Base-by-base conservation (phyloP, 2,113 vertebrate species). In the Macaca mulatta region DNA sequence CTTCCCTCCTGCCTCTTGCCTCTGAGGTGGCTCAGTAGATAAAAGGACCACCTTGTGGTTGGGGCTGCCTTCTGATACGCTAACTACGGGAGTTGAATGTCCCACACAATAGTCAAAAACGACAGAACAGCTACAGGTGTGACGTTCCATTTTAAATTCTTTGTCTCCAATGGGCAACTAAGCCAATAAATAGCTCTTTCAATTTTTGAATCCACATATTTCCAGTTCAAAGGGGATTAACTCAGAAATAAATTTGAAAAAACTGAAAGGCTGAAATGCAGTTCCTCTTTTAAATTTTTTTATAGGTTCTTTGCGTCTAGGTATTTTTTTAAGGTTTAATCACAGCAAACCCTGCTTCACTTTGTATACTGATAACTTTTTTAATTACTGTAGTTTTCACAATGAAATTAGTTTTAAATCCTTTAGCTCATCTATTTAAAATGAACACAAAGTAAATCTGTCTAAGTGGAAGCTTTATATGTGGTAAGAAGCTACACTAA, bases 221-320 rank as follows among this genome's bases (percentile, higher is more conserved):
- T 96, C 89, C 35, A 93, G 83, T 72, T 97, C 94, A 96, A 6
- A 96, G 55, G 13, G 14, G 77, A 95, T 95, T 93, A 96, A 93
- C 48, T 79, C 78, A 77, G 96, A 97, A 94, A 88, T 52, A 93
- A 84, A 97, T 72, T 40, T 89, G 55, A 96, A 86, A 87, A 85
- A 86, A 92, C 11, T 20, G 40, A 67, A 89, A 96, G 38, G 38
- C 69, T 75, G 88, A 93, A 90, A 74, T n/a, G 14, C 25, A 59
- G 55, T 85, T 94, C 79, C 40, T 89, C 57, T 69, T 64, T 52
- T 78, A 32, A 32, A 89, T 59, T 2, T 50, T 57, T 90, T 69
- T 80, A 43, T 32, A 74, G 82, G 35, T 86, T 94, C 45, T 91
- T 95, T 69, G n/a, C 10, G 45, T 80, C 45, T 69, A 55, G 30